Base-by-base conservation (phyloP, 2,113 vertebrate species). In the Silurus asotus region DNA sequence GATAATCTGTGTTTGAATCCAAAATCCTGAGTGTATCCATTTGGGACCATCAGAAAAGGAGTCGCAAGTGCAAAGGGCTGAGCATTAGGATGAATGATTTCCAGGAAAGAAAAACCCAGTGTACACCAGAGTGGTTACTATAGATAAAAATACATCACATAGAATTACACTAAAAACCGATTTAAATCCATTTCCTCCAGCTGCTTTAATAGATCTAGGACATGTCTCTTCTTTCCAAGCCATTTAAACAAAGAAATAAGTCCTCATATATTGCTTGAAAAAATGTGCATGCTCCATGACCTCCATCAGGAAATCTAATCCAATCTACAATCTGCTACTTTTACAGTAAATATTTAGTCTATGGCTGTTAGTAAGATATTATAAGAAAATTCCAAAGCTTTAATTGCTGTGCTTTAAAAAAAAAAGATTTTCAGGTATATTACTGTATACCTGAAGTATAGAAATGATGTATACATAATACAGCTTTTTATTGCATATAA, bases 21-120 rank as follows among this genome's bases (percentile, higher is more conserved):
- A 25, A 53, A 75, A 53, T 75, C 48, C 53, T 75, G 51, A 6
- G 72, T 51, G 13, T 56, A 15, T 28, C 14, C 75, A 17, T 56
- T 51, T 56, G 75, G n/a, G n/a, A 77, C 49, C 23, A 75, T 75
- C 20, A 76, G 49, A 76, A 76, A 23, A 76, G 15, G 23, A 76
- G 51, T 55, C 49, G 55, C 10, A 56, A 28, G 13, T 51, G 49
- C 72, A 75, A 20, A n/a, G 23, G 6, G 72, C 51, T n/a, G 20
- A n/a, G 49, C 48, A 75, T n/a, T 75, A 75, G 70, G 48, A 23
- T 13, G 20, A 53, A 13, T 11, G 20, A 6, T 53, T 53, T 20
- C 48, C 45, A 74, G 70, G 11, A 23, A 49, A 49, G 0, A 19
- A 20, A 19, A 49, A 20, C 4, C 3, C 49, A n/a, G 70, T 10